phyloP scores from a whole-genome alignment of 2,797 vertebrate species.

The Helostoma temminkii region DNA sequence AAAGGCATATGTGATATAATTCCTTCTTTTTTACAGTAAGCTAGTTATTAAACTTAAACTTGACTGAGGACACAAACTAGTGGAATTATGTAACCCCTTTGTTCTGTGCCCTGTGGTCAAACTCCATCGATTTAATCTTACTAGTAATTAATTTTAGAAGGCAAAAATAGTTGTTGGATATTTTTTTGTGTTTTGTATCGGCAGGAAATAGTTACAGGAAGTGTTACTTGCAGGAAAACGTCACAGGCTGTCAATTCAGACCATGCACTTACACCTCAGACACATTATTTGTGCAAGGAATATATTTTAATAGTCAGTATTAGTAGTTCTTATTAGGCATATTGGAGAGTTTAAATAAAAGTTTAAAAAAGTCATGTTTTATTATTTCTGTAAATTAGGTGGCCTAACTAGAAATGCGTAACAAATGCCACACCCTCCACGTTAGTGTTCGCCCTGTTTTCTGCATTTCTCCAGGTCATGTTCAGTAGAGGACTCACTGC shows the following conservation, averaged over 20 bases:
- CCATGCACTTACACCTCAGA: background rate
- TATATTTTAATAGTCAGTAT: background rate
- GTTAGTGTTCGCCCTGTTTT: conserved; percentile 5
- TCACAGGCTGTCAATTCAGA: background rate
- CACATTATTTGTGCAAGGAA: background rate
- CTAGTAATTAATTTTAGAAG: background rate
- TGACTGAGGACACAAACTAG: background rate
- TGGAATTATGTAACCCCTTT: background rate
- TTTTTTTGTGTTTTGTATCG: background rate
- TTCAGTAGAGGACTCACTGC: conserved; percentile 8
- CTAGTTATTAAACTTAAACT: background rate
- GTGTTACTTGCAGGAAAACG: background rate
- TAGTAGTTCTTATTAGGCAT: background rate
- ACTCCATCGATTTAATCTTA: background rate
- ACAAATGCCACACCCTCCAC: conserved; percentile 8
- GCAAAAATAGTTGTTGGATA: background rate
- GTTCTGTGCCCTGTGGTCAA: background rate
- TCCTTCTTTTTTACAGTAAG: background rate
- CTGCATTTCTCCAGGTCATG: conserved; percentile 11
- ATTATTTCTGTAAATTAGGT: background rate
- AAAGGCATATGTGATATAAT: background rate
- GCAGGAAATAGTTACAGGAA: background rate
- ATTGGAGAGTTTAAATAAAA: background rate
- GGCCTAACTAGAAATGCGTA: background rate
- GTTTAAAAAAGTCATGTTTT: background rate